phyloP scores from a whole-genome alignment of 2,888 invertebrate species.

The Agrenia bidenticulata region DNA sequence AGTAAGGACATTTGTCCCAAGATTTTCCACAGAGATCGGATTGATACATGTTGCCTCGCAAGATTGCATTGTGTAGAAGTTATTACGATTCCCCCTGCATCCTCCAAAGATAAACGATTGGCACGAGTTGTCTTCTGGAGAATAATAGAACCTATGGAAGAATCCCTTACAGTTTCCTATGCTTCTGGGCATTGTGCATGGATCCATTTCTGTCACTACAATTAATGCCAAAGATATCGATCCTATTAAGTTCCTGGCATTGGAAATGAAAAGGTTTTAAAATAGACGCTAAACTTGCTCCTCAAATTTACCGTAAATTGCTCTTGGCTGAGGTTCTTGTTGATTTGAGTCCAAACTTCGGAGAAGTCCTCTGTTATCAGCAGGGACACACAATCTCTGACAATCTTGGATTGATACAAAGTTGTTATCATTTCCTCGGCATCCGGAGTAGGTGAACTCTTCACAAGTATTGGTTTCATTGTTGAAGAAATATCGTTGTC shows the following conservation, averaged over 20 bases:
- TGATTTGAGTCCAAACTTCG: slow-evolving; percentile 4
- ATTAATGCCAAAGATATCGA: not conserved
- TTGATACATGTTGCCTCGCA: slow-evolving; percentile 42
- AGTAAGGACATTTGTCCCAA: slow-evolving; percentile 24
- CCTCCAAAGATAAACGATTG: slow-evolving; percentile 54
- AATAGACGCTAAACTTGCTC: not conserved
- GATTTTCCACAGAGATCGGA: slow-evolving; percentile 32
- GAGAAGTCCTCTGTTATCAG: not conserved
- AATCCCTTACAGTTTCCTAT: slow-evolving; percentile 45
- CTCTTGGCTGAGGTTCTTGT: slow-evolving; percentile 2
- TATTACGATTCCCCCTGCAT: slow-evolving; percentile 54
- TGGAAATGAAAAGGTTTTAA: not conserved
- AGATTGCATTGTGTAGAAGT: slow-evolving; percentile 49
- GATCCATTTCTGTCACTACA: slow-evolving; percentile 44
- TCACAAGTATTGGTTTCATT: slow-evolving; percentile 38
- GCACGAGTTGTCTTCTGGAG: slow-evolving; percentile 52
- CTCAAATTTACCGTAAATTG: slow-evolving; percentile 19
- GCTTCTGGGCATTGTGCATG: slow-evolving; percentile 46
- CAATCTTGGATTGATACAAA: slow-evolving; percentile 53
- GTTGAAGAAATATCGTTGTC: slow-evolving; percentile 43
- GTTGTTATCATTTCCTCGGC: slow-evolving; percentile 54
- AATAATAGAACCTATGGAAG: slow-evolving; percentile 52
- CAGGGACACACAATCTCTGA: slow-evolving; percentile 21
- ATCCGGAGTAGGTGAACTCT: slow-evolving; percentile 47
- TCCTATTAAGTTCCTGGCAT: not conserved